Evolutionary conservation across 2,113 vertebrate genomes (phyloP).

Genomic region (Brachionichthys hirsutus): DNA sequence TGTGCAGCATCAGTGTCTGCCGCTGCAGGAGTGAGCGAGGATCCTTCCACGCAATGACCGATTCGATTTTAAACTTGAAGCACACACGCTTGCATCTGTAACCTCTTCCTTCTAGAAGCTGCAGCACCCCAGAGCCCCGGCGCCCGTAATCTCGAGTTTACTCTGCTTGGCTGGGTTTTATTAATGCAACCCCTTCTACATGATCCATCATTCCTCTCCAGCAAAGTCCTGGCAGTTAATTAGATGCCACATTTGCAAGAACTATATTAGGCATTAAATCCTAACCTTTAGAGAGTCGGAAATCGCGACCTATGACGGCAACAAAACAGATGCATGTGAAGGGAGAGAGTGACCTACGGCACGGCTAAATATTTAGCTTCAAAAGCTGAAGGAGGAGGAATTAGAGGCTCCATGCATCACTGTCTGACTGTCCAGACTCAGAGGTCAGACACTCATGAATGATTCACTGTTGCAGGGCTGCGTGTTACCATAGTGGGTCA

Average conservation of each 20-base stretch:
- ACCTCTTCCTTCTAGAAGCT: slow-evolving; percentile 9
- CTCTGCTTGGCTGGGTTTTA: slow-evolving; percentile 75
- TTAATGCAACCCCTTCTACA: slow-evolving; percentile 77
- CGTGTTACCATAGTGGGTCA: background rate
- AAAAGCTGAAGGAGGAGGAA: slow-evolving; percentile 9
- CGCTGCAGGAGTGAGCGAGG: slow-evolving; percentile 34
- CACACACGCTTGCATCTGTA: slow-evolving; percentile 50
- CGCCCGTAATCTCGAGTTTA: slow-evolving; percentile 55
- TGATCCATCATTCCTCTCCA: slow-evolving; percentile 85
- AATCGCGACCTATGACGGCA: slow-evolving; percentile 13
- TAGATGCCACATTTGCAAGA: slow-evolving; percentile 79
- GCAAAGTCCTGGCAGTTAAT: slow-evolving; percentile 86
- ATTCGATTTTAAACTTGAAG: slow-evolving; percentile 53
- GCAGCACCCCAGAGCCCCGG: slow-evolving; percentile 53
- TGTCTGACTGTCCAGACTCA: slow-evolving; percentile 19
- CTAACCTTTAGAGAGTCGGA: slow-evolving; percentile 4
- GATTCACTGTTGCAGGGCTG: slow-evolving; percentile 9
- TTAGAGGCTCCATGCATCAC: no score
- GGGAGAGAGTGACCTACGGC: slow-evolving; percentile 21
- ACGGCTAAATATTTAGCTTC: slow-evolving; percentile 34
- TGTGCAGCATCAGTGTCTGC: slow-evolving; percentile 69
- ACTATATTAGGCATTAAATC: slow-evolving; percentile 59
- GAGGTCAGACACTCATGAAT: slow-evolving; percentile 54
- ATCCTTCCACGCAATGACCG: slow-evolving; percentile 28
- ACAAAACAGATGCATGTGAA: slow-evolving; percentile 18